These are phyloP conservation scores for Pseudopleuronectes americanus DNA, from an alignment of 2,797 vertebrate species.

Conservation along the genomic window DNA sequence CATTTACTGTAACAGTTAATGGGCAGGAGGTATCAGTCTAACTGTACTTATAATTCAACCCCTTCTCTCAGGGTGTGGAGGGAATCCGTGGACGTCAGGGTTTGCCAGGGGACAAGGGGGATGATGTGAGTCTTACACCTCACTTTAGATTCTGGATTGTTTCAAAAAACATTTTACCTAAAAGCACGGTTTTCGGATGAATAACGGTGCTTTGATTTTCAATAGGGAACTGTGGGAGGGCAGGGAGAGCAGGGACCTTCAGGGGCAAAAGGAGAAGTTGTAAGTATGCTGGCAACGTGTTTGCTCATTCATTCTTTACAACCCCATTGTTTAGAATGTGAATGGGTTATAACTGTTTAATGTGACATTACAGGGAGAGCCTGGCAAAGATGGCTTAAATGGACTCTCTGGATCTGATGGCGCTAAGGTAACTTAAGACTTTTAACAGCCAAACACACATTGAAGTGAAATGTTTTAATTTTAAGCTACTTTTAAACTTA, in stretches of 20 bases:
- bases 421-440: constrained; percentile 72
- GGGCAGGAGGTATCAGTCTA: constrained; percentile 1
- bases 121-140: constrained; percentile 74
- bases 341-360: constrained; percentile 13
- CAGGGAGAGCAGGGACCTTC: constrained; percentile 72
- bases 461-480: too few relatives aligned
- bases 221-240: constrained; percentile 79
- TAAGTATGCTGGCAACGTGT: constrained; percentile 61
- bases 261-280: constrained; percentile 81
- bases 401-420: constrained; percentile 79
- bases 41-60: background rate
- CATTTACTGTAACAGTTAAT: constrained; percentile 9
- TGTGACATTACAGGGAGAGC: constrained; percentile 71
- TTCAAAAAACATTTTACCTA: background rate
- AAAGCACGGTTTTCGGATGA: background rate
- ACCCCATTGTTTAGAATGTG: background rate
- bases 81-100: constrained; percentile 84
- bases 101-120: constrained; percentile 80
- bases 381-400: constrained; percentile 77
- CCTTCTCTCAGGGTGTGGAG: constrained; percentile 79
- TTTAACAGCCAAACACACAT: background rate
- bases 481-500: too few relatives aligned
- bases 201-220: background rate
- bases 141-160: background rate
- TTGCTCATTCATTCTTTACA: background rate